phyloP scores from a whole-genome alignment of 2,888 invertebrate genomes.

The Athalia rosae region DNA sequence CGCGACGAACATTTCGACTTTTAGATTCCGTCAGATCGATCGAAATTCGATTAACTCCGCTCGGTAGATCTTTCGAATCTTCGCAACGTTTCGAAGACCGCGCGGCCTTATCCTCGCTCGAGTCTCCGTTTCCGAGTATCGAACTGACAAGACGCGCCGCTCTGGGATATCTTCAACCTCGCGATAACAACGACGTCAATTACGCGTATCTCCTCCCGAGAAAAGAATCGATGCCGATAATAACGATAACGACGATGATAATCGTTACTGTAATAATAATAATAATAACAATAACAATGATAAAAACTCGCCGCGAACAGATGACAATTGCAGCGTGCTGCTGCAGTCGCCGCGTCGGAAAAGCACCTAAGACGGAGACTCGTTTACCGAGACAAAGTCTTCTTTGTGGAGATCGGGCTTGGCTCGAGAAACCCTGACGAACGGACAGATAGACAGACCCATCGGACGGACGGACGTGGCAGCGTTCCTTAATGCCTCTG shows the following conservation, averaged over 20 bases:
- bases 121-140: conserved; percentile 28
- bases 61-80: not conserved
- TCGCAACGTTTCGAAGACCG: not conserved
- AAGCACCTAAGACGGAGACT: conserved; percentile 47
- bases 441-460: conserved; percentile 28
- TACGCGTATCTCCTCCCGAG: conserved; percentile 5
- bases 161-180: conserved; percentile 22
- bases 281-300: conserved; percentile 17
- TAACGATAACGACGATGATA: not conserved
- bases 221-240: not conserved
- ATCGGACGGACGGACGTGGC: conserved; percentile 1
- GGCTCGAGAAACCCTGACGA: conserved; percentile 41
- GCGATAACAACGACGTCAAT: conserved; percentile 35
- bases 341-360: not conserved
- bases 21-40: not conserved
- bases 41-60: not conserved
- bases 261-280: not conserved
- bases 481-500: conserved; percentile 10
- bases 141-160: not conserved
- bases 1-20: not conserved
- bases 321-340: conserved; percentile 46
- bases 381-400: conserved; percentile 63
- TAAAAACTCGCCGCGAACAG: conserved; percentile 40
- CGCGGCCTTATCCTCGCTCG: conserved; percentile 27
- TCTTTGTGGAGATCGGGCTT: conserved; percentile 59